phyloP scores from a whole-genome alignment of 2,888 invertebrate genomes.

The Caenorhabditis sulstoni region DNA sequence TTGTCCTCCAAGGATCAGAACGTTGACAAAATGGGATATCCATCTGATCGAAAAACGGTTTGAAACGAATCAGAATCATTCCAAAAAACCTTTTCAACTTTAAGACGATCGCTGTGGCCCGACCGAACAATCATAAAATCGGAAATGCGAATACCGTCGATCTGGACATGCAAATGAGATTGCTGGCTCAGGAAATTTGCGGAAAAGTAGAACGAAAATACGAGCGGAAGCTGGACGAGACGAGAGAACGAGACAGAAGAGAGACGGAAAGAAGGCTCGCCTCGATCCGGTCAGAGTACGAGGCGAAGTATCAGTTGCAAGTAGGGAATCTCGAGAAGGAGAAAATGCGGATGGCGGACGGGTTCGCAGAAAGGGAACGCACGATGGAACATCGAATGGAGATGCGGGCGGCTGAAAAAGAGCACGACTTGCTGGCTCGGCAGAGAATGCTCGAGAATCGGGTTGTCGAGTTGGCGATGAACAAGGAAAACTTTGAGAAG shows the following conservation, averaged over 20 bases:
- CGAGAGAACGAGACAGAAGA: constrained; percentile 47
- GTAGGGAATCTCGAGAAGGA: constrained; percentile 56
- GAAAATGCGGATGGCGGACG: constrained; percentile 38
- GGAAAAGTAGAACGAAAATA: constrained; percentile 55
- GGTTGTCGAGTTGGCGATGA: constrained; percentile 51
- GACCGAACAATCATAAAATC: constrained; percentile 55
- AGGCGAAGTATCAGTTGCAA: constrained; percentile 51
- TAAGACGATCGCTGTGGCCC: constrained; percentile 40
- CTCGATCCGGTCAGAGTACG: constrained; percentile 53
- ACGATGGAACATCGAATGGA: constrained; percentile 51
- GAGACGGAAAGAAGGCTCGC: constrained; percentile 55
- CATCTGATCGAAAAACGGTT: constrained; percentile 6
- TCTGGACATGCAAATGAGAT: constrained; percentile 53
- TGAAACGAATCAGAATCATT: not conserved
- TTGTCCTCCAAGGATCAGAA: constrained; percentile 34
- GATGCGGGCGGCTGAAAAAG: constrained; percentile 44
- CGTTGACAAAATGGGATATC: constrained; percentile 31
- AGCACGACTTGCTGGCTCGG: constrained; percentile 42
- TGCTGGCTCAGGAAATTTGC: constrained; percentile 60
- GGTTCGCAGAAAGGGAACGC: constrained; percentile 52
- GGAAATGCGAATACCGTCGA: constrained; percentile 27
- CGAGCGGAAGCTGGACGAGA: constrained; percentile 53
- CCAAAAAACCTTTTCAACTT: not conserved
- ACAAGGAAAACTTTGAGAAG: constrained; percentile 61
- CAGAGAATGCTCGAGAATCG: constrained; percentile 54